Evolutionary conservation across 2,888 invertebrate genomes (phyloP), one percentile per base, ranked within the genome.

Genomic region (Epistrophe grossulariae): DNA sequence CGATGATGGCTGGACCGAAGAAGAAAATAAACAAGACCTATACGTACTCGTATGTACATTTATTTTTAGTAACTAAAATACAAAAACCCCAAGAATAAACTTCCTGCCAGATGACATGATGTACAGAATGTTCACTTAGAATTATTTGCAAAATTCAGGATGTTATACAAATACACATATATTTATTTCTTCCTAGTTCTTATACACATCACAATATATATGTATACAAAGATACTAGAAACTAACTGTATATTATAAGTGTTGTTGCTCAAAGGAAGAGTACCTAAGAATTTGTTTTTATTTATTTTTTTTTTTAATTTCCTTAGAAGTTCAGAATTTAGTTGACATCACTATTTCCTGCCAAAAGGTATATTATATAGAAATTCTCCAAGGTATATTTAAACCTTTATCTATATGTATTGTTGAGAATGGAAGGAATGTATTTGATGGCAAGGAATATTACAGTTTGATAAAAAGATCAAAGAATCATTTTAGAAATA

Each of bases 261-360:
- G 38, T 38, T 13, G 59, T 35, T 38, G 11, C 59, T 60, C 19
- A 17, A 38, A 35, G 17, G 17, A 31, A n/a, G n/a, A 31, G 9
- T n/a, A 11, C 1, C 8, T 8, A 10, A 17, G 8, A 31, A 11
- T 35, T 35, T 24, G 24, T 24, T 24, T 24, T 24, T 24, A 2
- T 24, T 24, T 24, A n/a, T 24, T 38, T 62, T 43, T 43, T 13
- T 31, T 35, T 8, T 15, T 43, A 5, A 43, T 45, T 64, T 40
- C 62, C 31, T 64, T 15, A 24, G 15, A 45, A 43, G n/a, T 15
- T 43, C 15, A 43, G 62, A 45, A 40, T 43, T 24, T 24, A n/a
- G 43, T n/a, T 64, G 62, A 64, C 43, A 64, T 43, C 28, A 64
- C 62, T 64, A 62, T 62, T 64, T 64, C 62, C 62, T 45, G 28